These are phyloP conservation scores for Micropterix aruncella DNA, from an alignment of 2,888 invertebrate species.

Conservation along the genomic window DNA sequence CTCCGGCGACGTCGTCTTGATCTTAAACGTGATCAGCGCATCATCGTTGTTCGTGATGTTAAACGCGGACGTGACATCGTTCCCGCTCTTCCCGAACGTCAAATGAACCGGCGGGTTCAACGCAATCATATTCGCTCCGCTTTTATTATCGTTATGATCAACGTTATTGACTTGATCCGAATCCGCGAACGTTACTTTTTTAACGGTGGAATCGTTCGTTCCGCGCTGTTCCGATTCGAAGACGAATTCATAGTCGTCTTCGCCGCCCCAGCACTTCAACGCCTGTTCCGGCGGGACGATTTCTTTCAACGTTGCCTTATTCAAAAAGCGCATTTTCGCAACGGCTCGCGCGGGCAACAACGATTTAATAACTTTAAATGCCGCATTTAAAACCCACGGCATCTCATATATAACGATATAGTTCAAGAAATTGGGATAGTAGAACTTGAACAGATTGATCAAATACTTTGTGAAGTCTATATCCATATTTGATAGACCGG, in stretches of 20 bases:
- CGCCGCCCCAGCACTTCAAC: conserved; percentile 69
- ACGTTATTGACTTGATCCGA: conserved; percentile 16
- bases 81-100: conserved; percentile 49
- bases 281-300: conserved; percentile 62
- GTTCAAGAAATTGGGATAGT: conserved; percentile 79
- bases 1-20: conserved; percentile 91
- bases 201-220: conserved; percentile 26
- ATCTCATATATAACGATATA: conserved; percentile 86
- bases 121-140: conserved; percentile 41
- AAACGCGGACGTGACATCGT: conserved; percentile 52
- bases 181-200: conserved; percentile 25
- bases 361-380: conserved; percentile 80
- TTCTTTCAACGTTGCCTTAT: conserved; percentile 58
- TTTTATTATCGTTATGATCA: conserved; percentile 25
- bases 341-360: conserved; percentile 80
- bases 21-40: conserved; percentile 42
- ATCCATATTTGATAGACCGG: conserved; percentile 79
- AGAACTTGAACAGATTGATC: conserved; percentile 72
- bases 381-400: conserved; percentile 89
- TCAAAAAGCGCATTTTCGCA: conserved; percentile 74
- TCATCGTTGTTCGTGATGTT: conserved; percentile 56
- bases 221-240: conserved; percentile 48
- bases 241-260: conserved; percentile 54
- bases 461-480: conserved; percentile 83
- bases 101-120: conserved; percentile 57